Conservation (phyloP, 2,888 invertebrate species). For the Neelides folsomi region DNA sequence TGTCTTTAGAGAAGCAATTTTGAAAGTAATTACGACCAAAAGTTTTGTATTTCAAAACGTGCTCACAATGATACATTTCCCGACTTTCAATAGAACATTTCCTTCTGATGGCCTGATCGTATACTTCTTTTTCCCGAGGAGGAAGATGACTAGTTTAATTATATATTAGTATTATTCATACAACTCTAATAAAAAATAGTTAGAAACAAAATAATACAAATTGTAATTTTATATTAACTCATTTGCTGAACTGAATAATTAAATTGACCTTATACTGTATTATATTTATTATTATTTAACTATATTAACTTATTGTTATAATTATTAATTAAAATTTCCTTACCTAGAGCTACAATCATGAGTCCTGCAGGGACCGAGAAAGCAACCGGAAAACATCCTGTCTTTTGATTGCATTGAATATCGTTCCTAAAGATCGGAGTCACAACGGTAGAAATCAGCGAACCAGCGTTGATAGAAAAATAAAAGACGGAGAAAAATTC, state of each 20-base stretch:
- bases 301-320: neutral
- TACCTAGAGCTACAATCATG: slow-evolving; percentile 42
- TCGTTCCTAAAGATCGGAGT: slow-evolving; percentile 58
- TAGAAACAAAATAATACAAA: no score
- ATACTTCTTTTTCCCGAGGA: slow-evolving; percentile 62
- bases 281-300: neutral
- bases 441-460: slow-evolving; percentile 50
- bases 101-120: slow-evolving; percentile 63
- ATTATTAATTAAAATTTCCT: neutral
- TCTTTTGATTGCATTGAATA: slow-evolving; percentile 37
- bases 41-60: no score
- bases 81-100: slow-evolving; percentile 64
- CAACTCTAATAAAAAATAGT: no score
- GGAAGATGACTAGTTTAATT: slow-evolving; percentile 56
- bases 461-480: slow-evolving; percentile 67
- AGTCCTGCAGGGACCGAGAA: slow-evolving; percentile 41
- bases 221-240: no score
- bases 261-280: neutral
- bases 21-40: no score
- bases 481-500: slow-evolving; percentile 89
- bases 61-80: no score
- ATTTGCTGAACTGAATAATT: no score
- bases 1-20: no score
- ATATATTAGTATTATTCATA: no score
- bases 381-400: slow-evolving; percentile 35